Base-by-base conservation (phyloP, 1,140 invertebrate species). In the Mizuhopecten yessoensis region DNA sequence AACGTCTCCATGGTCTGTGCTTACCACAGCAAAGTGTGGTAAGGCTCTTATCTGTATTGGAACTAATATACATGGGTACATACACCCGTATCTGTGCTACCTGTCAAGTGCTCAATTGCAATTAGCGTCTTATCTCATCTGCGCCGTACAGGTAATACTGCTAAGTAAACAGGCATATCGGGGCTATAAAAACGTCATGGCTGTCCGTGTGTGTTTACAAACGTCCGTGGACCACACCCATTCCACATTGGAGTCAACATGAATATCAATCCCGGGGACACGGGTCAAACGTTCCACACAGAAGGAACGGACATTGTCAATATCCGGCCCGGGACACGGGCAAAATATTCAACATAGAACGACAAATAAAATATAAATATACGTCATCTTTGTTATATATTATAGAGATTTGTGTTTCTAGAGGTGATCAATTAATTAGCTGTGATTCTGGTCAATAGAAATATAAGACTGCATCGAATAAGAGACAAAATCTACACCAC, bases 81-180 rank as follows among this genome's bases (percentile, higher is more conserved):
- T 29, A 75, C 57, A 75, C 23, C n/a, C 57, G 57, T 75, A 75
- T 75, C 57, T 75, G 57, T 75, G 57, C 57, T 75, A 75, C 57
- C 57, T 75, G 57, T 29, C 57, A 75, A 75, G 57, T 75, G 57
- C 57, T 75, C 57, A 75, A 75, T 75, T 75, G 57, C 57, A 75
- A 75, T 75, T 75, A 75, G 57, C n/a, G 57, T 75, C 57, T n/a
- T 75, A 75, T 75, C 57, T 75, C 57, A 29, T n/a, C 23, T 75
- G 57, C 29, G 11, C 57, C 57, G 57, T 75, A 75, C 57, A n/a
- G 23, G 57, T 75, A 75, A 75, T 75, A 75, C 57, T n/a, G 57
- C n/a, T 75, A 29, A 9, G 57, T 75, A n/a, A 75, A 75, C 57
- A 75, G 57, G n/a, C 23, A n/a, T 75, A 75, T 75, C 57, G n/a